A percentile compares a stretch with the other conserved stretches of the same genome.
These are phyloP conservation scores for Platycheirus rosarum DNA, from an alignment of 2,888 invertebrate genomes.

Conservation along the genomic window DNA sequence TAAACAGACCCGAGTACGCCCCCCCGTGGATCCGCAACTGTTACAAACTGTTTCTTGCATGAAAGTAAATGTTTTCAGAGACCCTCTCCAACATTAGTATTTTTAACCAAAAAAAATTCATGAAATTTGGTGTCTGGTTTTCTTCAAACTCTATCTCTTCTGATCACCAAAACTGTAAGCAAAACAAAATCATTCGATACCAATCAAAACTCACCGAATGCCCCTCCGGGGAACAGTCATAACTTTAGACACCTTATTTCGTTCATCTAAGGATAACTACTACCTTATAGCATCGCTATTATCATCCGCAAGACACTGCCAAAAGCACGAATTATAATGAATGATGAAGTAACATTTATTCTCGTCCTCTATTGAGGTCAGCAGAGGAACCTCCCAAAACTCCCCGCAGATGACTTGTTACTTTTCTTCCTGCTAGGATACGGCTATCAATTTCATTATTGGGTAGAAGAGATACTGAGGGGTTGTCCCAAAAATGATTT, in stretches of 20 bases:
- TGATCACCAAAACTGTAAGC: too few species aligned
- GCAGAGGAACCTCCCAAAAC: constrained; percentile 6
- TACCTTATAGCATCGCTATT: constrained; percentile 9
- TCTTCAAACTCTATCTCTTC: too few species aligned
- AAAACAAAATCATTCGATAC: neutral
- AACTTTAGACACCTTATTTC: constrained; percentile 10
- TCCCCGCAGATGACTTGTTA: constrained; percentile 14
- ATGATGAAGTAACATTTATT: constrained; percentile 52
- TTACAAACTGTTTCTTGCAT: too few species aligned
- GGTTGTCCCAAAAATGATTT: constrained; percentile 22
- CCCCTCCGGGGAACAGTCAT: constrained; percentile 12
- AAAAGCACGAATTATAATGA: constrained; percentile 49
- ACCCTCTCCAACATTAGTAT: too few species aligned
- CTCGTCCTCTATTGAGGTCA: constrained; percentile 3
- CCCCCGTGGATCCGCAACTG: too few species aligned
- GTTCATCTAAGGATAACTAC: too few species aligned
- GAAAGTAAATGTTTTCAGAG: too few species aligned
- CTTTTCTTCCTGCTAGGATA: neutral
- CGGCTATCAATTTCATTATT: constrained; percentile 51
- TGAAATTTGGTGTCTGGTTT: too few species aligned
- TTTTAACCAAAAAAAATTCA: too few species aligned
- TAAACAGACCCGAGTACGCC: too few species aligned
- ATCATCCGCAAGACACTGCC: constrained; percentile 25
- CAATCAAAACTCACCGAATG: neutral
- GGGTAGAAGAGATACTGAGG: neutral